These are phyloP conservation scores for Cyprinus carpio DNA, from an alignment of 2,113 vertebrate genomes.

Conservation along the genomic window DNA sequence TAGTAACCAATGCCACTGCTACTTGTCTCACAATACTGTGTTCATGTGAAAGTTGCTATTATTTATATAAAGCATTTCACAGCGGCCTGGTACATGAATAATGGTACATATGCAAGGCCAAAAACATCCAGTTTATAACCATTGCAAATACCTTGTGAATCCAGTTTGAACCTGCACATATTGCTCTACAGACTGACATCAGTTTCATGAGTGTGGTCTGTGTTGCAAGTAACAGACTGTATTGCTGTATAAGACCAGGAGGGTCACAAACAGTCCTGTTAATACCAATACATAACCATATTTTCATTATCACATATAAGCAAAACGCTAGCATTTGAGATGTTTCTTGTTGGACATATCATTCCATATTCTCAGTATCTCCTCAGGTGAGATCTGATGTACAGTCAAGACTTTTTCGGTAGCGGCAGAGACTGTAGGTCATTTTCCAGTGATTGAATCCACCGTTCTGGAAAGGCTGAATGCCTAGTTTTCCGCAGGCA, in stretches of 20 bases:
- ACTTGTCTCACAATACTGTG: background rate
- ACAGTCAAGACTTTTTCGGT: constrained; percentile 95
- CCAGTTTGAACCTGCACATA: background rate
- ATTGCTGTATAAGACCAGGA: background rate
- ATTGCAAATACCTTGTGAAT: background rate
- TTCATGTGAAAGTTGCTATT: background rate
- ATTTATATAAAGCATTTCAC: constrained; percentile 12
- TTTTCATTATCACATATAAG: background rate
- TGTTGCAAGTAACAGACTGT: background rate
- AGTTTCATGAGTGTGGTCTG: background rate
- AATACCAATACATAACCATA: background rate
- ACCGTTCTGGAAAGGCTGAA: constrained; percentile 98
- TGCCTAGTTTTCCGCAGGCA: constrained; percentile 95
- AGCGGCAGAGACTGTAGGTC: constrained; percentile 96
- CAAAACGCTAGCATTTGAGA: constrained; percentile 86
- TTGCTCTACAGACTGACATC: background rate
- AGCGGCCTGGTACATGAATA: constrained; percentile 6
- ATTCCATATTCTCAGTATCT: constrained; percentile 99
- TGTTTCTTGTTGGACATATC: constrained; percentile 99
- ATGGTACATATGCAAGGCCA: background rate
- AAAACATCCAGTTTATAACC: background rate
- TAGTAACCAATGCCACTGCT: constrained; percentile 5
- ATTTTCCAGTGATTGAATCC: constrained; percentile 99
- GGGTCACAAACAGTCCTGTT: background rate
- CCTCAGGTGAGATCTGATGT: constrained; percentile 97